A percentile compares a stretch with the other conserved stretches of the same genome.
Evolutionary conservation across 2,113 vertebrate species (phyloP).

Genomic region (Sorex araneus): DNA sequence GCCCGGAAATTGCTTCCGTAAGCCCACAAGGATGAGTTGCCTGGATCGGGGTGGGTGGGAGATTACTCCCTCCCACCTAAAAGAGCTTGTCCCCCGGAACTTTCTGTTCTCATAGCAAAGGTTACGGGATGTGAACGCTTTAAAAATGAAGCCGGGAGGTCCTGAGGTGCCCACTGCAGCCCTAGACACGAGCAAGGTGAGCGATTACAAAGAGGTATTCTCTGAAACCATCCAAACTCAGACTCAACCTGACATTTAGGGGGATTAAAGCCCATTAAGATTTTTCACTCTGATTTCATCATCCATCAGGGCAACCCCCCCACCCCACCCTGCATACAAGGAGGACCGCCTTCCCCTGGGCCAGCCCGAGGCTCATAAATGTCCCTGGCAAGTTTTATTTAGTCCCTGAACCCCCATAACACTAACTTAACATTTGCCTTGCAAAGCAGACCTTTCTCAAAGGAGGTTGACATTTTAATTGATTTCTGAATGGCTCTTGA

Average conservation of each 20-base stretch:
- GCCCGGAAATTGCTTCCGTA: not conserved
- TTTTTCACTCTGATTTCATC: conserved; percentile 57
- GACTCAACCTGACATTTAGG: conserved; percentile 33
- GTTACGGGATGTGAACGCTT: not conserved
- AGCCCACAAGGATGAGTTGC: not conserved
- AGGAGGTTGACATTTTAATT: conserved; percentile 1
- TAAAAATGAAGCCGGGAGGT: conserved; percentile 31
- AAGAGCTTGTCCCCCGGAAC: not conserved
- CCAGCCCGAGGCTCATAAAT: conserved; percentile 52
- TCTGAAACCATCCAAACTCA: conserved; percentile 52
- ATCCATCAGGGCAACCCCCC: conserved; percentile 14
- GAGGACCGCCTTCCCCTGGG: not conserved
- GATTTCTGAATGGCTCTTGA: not conserved
- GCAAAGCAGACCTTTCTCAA: conserved; percentile 29
- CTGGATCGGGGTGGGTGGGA: not conserved
- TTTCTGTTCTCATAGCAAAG: conserved; percentile 60
- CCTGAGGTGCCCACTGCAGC: not conserved
- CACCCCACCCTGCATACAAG: not conserved
- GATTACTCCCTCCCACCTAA: conserved; percentile 8
- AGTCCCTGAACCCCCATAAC: conserved; percentile 47
- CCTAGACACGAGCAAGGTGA: conserved; percentile 42
- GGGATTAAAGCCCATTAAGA: conserved; percentile 69
- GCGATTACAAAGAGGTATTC: conserved; percentile 34
- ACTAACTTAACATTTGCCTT: conserved; percentile 39
- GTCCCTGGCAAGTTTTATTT: conserved; percentile 18